Conservation (phyloP, 2,888 invertebrate genomes). For the Gasteruption jaculator region DNA sequence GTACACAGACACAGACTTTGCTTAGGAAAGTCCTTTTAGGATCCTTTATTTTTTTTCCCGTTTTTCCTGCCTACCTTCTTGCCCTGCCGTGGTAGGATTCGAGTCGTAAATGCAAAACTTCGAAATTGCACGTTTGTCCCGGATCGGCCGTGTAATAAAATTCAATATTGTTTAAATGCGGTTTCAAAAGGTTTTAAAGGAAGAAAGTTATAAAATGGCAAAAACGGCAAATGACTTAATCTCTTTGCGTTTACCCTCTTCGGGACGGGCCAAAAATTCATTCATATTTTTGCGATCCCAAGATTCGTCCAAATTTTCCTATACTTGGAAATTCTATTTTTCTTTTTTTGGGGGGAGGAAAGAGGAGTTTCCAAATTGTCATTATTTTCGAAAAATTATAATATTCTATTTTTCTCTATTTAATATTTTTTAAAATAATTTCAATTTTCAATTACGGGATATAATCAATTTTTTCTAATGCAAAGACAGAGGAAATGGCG, state of each 20-base stretch:
- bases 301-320: not conserved
- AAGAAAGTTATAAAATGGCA: too few relatives aligned
- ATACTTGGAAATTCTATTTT: not conserved
- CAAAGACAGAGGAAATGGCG: too few relatives aligned
- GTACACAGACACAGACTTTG: slow-evolving; percentile 7
- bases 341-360: not conserved
- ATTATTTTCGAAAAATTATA: too few relatives aligned
- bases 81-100: not conserved
- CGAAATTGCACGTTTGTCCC: slow-evolving; percentile 4
- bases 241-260: too few relatives aligned
- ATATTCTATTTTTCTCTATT: too few relatives aligned
- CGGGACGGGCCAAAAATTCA: too few relatives aligned
- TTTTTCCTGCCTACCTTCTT: too few relatives aligned
- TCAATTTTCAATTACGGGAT: too few relatives aligned
- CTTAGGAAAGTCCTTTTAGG: not conserved
- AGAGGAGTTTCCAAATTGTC: not conserved
- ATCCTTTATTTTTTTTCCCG: not conserved
- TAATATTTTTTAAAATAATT: too few relatives aligned
- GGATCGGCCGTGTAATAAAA: slow-evolving; percentile 31
- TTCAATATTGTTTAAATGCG: slow-evolving; percentile 36
- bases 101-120: slow-evolving; percentile 4
- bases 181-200: slow-evolving; percentile 34
- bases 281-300: too few relatives aligned
- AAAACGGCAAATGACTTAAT: too few relatives aligned
- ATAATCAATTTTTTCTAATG: too few relatives aligned